Evolutionary conservation across 1,140 invertebrate genomes (phyloP).

Genomic region (Samia ricini): DNA sequence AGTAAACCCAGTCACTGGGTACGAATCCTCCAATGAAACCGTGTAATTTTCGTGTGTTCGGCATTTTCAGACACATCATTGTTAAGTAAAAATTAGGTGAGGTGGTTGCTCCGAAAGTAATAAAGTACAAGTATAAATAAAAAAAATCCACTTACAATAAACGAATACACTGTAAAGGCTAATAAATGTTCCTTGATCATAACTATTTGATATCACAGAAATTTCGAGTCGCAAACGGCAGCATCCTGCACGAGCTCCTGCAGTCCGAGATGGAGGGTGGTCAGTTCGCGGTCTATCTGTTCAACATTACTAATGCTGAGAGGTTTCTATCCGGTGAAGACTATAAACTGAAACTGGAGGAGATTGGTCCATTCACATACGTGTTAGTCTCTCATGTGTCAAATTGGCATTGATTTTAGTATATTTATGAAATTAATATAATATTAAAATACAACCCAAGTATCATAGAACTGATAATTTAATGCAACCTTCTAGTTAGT

Average conservation of each 20-base stretch:
- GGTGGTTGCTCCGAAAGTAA: not conserved
- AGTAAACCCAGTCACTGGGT: too few species aligned
- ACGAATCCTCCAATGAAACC: too few species aligned
- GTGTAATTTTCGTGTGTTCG: too few species aligned
- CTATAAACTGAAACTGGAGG: constrained; percentile 81
- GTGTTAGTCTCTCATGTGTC: constrained; percentile 76
- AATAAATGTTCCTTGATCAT: not conserved
- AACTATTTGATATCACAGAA: constrained; percentile 13
- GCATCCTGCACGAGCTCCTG: constrained; percentile 20
- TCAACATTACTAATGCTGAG: constrained; percentile 88
- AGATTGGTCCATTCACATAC: constrained; percentile 91
- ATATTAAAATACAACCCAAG: too few species aligned
- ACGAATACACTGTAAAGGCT: not conserved
- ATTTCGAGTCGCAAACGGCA: constrained; percentile 19
- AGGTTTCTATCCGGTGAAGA: constrained; percentile 82
- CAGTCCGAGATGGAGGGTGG: constrained; percentile 67
- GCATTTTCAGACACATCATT: too few species aligned
- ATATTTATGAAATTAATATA: too few species aligned
- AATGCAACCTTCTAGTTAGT: too few species aligned
- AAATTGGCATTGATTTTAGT: too few species aligned
- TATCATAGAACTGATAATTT: too few species aligned
- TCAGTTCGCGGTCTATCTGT: constrained; percentile 86
- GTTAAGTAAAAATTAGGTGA: too few species aligned
- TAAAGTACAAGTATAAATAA: too few species aligned
- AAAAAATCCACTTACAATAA: not conserved